Conservation (phyloP, 2,797 vertebrate species). For the Acomys russatus region DNA sequence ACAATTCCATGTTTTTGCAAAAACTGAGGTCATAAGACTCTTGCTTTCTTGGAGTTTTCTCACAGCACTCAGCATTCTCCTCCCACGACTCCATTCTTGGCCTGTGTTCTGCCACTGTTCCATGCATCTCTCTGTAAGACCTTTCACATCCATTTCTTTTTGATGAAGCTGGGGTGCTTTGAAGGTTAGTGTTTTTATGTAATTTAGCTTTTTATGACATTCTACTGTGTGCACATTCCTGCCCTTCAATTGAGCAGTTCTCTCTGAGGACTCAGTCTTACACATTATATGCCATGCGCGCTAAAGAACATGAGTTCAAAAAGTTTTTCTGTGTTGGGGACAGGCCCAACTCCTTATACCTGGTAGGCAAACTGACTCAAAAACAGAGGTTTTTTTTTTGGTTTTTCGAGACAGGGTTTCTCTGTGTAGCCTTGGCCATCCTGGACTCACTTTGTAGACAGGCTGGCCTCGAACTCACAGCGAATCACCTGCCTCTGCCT, state of each 20-base stretch:
- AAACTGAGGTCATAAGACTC: neutral
- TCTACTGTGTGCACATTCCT: neutral
- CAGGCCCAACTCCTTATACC: neutral
- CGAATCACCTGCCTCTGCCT: too few species aligned
- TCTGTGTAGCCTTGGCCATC: too few species aligned
- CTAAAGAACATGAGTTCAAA: neutral
- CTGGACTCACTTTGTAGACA: too few species aligned
- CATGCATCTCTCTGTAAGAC: constrained; percentile 11
- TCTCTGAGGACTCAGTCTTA: neutral
- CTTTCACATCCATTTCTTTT: constrained; percentile 4
- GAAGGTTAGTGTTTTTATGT: neutral
- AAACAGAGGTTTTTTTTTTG: too few species aligned
- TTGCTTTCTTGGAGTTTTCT: neutral
- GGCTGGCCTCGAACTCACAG: too few species aligned
- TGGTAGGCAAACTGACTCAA: neutral
- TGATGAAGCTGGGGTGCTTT: constrained; percentile 13
- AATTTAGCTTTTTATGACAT: constrained; percentile 19
- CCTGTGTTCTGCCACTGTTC: rapidly evolving
- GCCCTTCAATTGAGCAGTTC: neutral
- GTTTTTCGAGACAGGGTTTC: too few species aligned
- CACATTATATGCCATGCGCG: neutral
- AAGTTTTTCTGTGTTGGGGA: neutral
- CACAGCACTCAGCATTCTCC: neutral
- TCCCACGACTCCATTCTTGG: neutral
- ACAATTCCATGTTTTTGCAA: neutral